Evolutionary conservation across 1,140 invertebrate genomes (phyloP).

Genomic region (Pogonus chalceus): DNA sequence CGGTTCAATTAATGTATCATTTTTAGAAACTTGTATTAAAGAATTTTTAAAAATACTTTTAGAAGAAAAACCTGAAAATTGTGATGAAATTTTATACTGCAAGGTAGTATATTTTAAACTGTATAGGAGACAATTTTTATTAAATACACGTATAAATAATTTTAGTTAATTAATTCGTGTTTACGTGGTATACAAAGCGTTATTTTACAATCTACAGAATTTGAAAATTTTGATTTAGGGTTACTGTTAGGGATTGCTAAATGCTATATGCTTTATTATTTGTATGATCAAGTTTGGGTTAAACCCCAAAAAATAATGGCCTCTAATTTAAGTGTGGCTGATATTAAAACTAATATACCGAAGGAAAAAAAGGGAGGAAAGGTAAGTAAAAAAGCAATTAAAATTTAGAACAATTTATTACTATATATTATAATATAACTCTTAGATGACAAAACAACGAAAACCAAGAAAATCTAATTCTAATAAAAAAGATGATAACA

Average conservation of each 20-base stretch:
- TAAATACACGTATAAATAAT: background rate
- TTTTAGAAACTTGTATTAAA: conserved; percentile 19
- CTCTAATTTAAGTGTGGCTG: conserved; percentile 43
- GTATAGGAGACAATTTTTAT: background rate
- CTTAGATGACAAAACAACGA: conserved; percentile 30
- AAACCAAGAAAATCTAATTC: conserved; percentile 22
- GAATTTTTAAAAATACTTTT: conserved; percentile 19
- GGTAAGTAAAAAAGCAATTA: conserved; percentile 21
- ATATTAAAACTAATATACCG: conserved; percentile 29
- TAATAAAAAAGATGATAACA: conserved; percentile 26
- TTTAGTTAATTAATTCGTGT: conserved; percentile 18
- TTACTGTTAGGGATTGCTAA: conserved; percentile 43
- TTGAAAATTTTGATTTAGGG: conserved; percentile 29
- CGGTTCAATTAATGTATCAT: background rate
- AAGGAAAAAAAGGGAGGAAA: conserved; percentile 36
- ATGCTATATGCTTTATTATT: conserved; percentile 40
- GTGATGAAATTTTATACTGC: conserved; percentile 13
- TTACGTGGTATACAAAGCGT: conserved; percentile 26
- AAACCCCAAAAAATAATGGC: conserved; percentile 37
- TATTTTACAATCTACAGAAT: conserved; percentile 18
- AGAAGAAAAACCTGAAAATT: conserved; percentile 10
- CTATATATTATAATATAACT: background rate
- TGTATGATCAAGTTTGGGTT: conserved; percentile 29
- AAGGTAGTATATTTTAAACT: conserved; percentile 16
- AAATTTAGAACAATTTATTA: no score